Base-by-base conservation (phyloP, 2,888 invertebrate species). In the Luffia ferchaultella region DNA sequence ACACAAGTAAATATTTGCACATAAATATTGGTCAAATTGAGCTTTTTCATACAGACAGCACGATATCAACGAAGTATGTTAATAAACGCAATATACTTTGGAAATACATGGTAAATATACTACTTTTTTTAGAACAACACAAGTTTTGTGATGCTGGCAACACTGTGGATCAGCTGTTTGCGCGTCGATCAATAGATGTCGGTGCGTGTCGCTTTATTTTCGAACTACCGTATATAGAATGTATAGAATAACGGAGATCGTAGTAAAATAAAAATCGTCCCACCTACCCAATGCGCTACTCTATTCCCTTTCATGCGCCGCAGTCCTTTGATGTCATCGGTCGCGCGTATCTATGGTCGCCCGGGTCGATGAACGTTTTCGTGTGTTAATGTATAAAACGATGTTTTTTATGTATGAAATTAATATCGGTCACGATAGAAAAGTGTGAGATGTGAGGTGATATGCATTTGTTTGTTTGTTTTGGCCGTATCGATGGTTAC, bases 121-220 rank as follows among this genome's bases (percentile, higher is more conserved):
- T 30, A 30, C 12, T 30, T 30, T 30, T 30, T 30, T 12, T 12
- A 12, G 3, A 30, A 30, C 30, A 12, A 30, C 12, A 12, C 30
- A 30, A 3, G 12, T 30, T 12, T 30, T 12, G 5, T 1, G 51
- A 20, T 40, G 20, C 60, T 76, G 70, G 79, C 73, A 78, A 74
- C 73, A 56, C 65, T 20, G 16, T 16, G 42, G 46, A 19, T 65
- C 80, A 82, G 80, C 78, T 83, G 80, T 76, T 74, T 57, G 44
- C 51, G 47, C 5, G 5, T 56, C 70, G 79, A 82, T 82, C 83
- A 73, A 83, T 83, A 83, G 82, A 83, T 80, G 83, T 83, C 83
- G 74, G 79, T 80, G 76, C 67, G 69, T 70, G 77, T 76, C 74
- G 68, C 77, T 78, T 79, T 82, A 80, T 79, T 80, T 80, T 82